Conservation (phyloP, 2,113 vertebrate genomes). For the Acrocephalus kingi region DNA sequence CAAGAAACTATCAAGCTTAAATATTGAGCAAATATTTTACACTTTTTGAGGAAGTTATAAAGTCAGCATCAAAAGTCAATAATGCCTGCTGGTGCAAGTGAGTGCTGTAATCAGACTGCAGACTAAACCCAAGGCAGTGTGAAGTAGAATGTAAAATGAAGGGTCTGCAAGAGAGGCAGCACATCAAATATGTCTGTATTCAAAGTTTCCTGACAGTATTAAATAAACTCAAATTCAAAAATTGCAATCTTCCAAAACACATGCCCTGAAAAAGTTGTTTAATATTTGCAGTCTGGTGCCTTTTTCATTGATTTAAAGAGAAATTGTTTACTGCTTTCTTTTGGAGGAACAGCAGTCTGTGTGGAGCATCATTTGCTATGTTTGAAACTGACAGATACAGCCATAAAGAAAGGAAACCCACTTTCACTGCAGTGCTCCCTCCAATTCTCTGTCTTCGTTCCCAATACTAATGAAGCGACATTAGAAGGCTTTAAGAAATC, state of each 20-base stretch:
- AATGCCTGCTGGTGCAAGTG: background rate
- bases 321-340: background rate
- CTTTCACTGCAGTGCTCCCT: background rate
- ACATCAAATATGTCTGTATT: background rate
- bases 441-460: background rate
- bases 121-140: background rate
- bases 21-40: background rate
- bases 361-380: background rate
- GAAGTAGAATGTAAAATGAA: background rate
- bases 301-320: background rate
- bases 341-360: background rate
- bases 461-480: background rate
- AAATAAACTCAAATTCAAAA: background rate
- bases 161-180: background rate
- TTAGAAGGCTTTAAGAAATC: background rate
- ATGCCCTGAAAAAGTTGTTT: background rate
- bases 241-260: background rate
- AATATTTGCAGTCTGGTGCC: background rate
- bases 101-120: background rate
- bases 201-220: background rate
- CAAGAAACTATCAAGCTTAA: background rate
- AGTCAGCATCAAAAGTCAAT: conserved; percentile 7
- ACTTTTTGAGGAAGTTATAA: background rate
- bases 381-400: background rate
- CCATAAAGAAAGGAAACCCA: background rate